Evolutionary conservation across 1,140 invertebrate genomes (phyloP).

Genomic region (Steinernema feltiae): DNA sequence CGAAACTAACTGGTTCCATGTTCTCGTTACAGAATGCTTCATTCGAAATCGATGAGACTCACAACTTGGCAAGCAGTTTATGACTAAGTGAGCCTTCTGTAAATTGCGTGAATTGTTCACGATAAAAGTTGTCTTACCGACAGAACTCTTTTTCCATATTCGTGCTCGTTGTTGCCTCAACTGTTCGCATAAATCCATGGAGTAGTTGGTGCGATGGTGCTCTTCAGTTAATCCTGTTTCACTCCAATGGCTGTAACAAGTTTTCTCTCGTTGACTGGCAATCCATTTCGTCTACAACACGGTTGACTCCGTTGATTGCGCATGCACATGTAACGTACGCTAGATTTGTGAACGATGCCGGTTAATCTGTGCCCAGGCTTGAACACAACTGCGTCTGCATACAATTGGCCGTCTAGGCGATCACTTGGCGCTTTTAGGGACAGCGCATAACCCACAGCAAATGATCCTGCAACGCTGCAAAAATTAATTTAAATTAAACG

Average conservation of each 20-base stretch:
- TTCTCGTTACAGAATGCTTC: not conserved
- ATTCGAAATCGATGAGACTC: not conserved
- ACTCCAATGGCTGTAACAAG: constrained; percentile 11
- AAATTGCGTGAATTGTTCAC: not conserved
- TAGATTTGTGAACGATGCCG: not conserved
- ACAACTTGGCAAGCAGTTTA: constrained; percentile 18
- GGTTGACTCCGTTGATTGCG: too few species aligned
- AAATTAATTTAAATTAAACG: too few species aligned
- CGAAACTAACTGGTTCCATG: not conserved
- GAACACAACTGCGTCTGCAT: not conserved
- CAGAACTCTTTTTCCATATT: not conserved
- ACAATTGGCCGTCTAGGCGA: too few species aligned
- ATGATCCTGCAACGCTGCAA: too few species aligned
- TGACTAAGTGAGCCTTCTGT: not conserved
- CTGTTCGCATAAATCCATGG: constrained; percentile 7
- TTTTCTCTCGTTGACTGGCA: not conserved
- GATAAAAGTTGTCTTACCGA: not conserved
- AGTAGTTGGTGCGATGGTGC: constrained; percentile 6
- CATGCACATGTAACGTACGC: not conserved
- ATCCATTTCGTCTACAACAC: constrained; percentile 15
- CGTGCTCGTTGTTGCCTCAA: constrained; percentile 2
- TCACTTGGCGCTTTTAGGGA: too few species aligned
- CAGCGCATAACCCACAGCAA: too few species aligned
- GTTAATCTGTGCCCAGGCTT: constrained; percentile 18
- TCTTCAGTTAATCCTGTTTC: constrained; percentile 19